phyloP scores from a whole-genome alignment of 2,113 vertebrate genomes.

The Hippocampus abdominalis region DNA sequence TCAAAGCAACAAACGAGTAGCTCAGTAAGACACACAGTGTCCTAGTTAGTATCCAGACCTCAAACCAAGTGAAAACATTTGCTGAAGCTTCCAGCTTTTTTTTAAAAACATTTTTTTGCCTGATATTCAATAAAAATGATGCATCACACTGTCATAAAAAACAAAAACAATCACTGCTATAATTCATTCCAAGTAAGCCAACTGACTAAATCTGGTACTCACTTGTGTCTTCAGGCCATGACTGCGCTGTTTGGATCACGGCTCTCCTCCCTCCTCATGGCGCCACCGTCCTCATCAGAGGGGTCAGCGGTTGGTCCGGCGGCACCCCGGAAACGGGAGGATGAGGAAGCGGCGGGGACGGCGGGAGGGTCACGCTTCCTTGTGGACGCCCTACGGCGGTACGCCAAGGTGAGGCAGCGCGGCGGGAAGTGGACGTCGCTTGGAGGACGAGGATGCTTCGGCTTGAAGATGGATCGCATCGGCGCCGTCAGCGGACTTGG shows the following conservation, averaged over 20 bases:
- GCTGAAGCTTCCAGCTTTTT: too few species aligned
- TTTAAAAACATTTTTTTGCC: too few species aligned
- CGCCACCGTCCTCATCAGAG: constrained; percentile 43
- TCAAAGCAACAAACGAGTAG: too few species aligned
- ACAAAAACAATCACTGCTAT: too few species aligned
- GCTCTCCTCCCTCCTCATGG: constrained; percentile 59
- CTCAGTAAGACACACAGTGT: too few species aligned
- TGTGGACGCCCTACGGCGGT: constrained; percentile 59
- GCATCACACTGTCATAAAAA: too few species aligned
- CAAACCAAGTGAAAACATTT: too few species aligned
- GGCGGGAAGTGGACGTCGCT: constrained; percentile 54
- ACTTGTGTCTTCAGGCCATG: constrained; percentile 46
- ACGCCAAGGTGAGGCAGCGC: constrained; percentile 61
- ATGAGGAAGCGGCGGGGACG: neutral
- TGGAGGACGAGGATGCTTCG: constrained; percentile 74
- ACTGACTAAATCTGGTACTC: neutral
- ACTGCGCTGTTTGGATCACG: constrained; percentile 59
- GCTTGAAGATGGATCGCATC: constrained; percentile 81
- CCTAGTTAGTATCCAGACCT: neutral
- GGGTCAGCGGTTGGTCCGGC: constrained; percentile 34
- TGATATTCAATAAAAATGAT: too few species aligned
- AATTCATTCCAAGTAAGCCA: neutral
- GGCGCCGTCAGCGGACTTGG: constrained; percentile 77
- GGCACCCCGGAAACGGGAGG: neutral
- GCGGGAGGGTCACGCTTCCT: constrained; percentile 40